Base-by-base conservation (phyloP, 2,888 invertebrate species). In the Tigriopus californicus region DNA sequence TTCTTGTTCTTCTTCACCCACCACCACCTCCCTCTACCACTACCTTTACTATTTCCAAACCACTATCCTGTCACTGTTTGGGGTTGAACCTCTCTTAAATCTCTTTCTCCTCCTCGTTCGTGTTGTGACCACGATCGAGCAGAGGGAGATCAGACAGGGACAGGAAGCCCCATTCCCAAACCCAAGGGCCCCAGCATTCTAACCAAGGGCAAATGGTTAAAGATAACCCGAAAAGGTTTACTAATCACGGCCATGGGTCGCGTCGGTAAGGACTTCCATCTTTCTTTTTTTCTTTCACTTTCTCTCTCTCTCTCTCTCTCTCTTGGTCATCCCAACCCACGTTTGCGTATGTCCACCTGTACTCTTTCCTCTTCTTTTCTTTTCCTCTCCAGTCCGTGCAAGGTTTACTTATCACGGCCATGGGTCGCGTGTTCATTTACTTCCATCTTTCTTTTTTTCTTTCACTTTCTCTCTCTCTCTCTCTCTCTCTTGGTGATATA, bases 341-440 rank as follows among this genome's bases (percentile, higher is more conserved):
- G 18, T 25, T 52, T 40, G 25, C 33, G 18, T 40, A 33, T 24
- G 18, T 13, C 1, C 53, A 33, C 33, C n/a, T 25, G 18, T 25
- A 33, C 33, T 52, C n/a, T 33, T 25, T 20, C 22, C 4, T 11
- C 25, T 13, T 20, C 33, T 52, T n/a, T n/a, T n/a, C n/a, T n/a
- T n/a, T n/a, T n/a, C n/a, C n/a, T n/a, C n/a, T n/a, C n/a, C n/a
- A n/a, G n/a, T n/a, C n/a, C n/a, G n/a, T n/a, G n/a, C n/a, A 58
- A 58, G 58, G 56, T n/a, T 56, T 56, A 46, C 41, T 56, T n/a
- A 33, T 56, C 41, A 44, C 56, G 22, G 56, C 56, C 56, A 56
- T 56, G 20, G 46, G 44, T 42, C 56, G 44, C 13, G 46, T 56
- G 18, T 42, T 42, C 44, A 56, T 44, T 42, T n/a, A 33, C 12